phyloP scores from a whole-genome alignment of 2,888 invertebrate genomes.

The Aelia acuminata region DNA sequence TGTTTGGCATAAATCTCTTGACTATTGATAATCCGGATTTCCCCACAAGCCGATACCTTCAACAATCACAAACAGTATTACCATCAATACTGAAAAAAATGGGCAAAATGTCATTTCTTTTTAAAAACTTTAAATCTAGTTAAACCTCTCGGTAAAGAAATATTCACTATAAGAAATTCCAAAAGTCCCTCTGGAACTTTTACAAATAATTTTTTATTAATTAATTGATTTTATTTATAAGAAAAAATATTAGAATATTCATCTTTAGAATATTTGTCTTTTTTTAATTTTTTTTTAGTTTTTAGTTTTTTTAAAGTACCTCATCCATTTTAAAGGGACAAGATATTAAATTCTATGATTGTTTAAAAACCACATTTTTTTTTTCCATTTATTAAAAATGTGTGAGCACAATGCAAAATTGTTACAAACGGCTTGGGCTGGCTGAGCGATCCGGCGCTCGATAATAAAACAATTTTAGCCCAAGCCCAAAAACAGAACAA shows the following conservation, averaged over 20 bases:
- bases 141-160: slow-evolving; percentile 56
- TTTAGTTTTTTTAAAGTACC: slow-evolving; percentile 52
- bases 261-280: slow-evolving; percentile 64
- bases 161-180: slow-evolving; percentile 59
- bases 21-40: slow-evolving; percentile 55
- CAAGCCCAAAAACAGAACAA: slow-evolving; percentile 52
- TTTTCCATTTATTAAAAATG: slow-evolving; percentile 58
- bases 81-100: slow-evolving; percentile 52
- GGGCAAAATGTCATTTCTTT: slow-evolving; percentile 53
- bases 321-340: slow-evolving; percentile 56
- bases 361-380: slow-evolving; percentile 59
- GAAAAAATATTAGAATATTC: slow-evolving; percentile 65
- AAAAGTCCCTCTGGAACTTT: slow-evolving; percentile 59
- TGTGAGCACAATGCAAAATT: slow-evolving; percentile 58
- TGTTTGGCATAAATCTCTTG: slow-evolving; percentile 55
- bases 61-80: slow-evolving; percentile 49
- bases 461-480: slow-evolving; percentile 50
- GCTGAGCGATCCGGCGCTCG: slow-evolving; percentile 56
- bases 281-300: slow-evolving; percentile 56
- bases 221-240: slow-evolving; percentile 60
- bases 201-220: slow-evolving; percentile 59
- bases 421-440: slow-evolving; percentile 57
- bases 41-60: slow-evolving; percentile 53
- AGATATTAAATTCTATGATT: slow-evolving; percentile 60
- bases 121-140: slow-evolving; percentile 57